Conservation (phyloP, 2,113 vertebrate species). For the Ceratotherium simum region DNA sequence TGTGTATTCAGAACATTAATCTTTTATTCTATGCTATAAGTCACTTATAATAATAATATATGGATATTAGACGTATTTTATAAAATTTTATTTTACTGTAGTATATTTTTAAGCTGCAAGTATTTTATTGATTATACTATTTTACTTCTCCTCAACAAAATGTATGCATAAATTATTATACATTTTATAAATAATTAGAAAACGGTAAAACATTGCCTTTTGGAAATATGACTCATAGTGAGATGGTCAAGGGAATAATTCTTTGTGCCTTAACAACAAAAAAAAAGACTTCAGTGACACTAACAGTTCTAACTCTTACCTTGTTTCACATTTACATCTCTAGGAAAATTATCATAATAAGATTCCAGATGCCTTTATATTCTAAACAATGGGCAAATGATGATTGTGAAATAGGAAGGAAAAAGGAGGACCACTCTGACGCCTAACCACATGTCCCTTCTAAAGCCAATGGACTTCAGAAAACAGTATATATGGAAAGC, state of each 20-base stretch:
- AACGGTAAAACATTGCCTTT: not conserved
- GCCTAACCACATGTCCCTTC: not conserved
- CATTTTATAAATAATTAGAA: not conserved
- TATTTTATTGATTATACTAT: not conserved
- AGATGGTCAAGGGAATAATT: not conserved
- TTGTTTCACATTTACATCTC: not conserved
- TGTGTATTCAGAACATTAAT: not conserved
- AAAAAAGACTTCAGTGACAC: not conserved
- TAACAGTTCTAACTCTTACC: not conserved
- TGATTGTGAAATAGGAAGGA: not conserved
- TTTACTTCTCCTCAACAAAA: not conserved
- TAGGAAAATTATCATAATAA: not conserved
- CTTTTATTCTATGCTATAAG: not conserved
- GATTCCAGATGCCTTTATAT: not conserved
- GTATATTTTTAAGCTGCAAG: not conserved
- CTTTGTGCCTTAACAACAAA: not conserved
- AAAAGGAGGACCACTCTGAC: not conserved
- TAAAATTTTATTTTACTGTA: not conserved
- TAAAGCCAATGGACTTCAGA: not conserved
- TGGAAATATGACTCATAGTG: not conserved
- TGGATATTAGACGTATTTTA: not conserved
- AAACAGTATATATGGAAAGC: not conserved
- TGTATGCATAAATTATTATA: not conserved
- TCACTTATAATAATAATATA: not conserved
- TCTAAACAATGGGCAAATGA: not conserved